phyloP scores from a whole-genome alignment of 2,888 invertebrate genomes.

The Sepioteuthis lessoniana region DNA sequence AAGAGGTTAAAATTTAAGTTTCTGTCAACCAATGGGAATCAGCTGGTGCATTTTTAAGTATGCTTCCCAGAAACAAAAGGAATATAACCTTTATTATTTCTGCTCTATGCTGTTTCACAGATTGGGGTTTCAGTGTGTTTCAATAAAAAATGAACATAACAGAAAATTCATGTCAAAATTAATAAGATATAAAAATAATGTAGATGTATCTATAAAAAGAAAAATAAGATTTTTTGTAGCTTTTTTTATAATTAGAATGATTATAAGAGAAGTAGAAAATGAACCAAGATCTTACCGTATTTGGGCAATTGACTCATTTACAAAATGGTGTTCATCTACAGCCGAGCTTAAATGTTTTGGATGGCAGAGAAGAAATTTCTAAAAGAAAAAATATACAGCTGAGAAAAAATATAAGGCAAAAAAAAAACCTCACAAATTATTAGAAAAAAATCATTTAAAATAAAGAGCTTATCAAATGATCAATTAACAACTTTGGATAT shows the following conservation, averaged over 20 bases:
- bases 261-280: background rate
- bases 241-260: too few relatives aligned
- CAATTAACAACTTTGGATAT: background rate
- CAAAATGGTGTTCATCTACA: slow-evolving; percentile 74
- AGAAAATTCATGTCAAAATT: too few relatives aligned
- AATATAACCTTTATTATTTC: too few relatives aligned
- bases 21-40: too few relatives aligned
- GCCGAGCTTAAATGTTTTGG: slow-evolving; percentile 73
- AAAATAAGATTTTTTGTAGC: too few relatives aligned
- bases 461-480: background rate
- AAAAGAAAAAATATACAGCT: slow-evolving; percentile 53
- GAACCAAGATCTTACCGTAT: slow-evolving; percentile 64
- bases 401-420: background rate
- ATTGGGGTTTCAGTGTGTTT: too few relatives aligned
- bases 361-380: slow-evolving; percentile 74
- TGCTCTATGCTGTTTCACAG: too few relatives aligned
- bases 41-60: too few relatives aligned
- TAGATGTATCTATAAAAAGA: background rate
- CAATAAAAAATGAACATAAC: too few relatives aligned
- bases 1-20: too few relatives aligned
- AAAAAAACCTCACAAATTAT: background rate
- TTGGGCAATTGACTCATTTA: slow-evolving; percentile 73
- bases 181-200: too few relatives aligned
- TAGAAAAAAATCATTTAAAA: background rate
- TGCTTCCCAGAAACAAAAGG: too few relatives aligned